Evolutionary conservation across 1,140 invertebrate genomes (phyloP).

Genomic region (Reticulitermes speratus): DNA sequence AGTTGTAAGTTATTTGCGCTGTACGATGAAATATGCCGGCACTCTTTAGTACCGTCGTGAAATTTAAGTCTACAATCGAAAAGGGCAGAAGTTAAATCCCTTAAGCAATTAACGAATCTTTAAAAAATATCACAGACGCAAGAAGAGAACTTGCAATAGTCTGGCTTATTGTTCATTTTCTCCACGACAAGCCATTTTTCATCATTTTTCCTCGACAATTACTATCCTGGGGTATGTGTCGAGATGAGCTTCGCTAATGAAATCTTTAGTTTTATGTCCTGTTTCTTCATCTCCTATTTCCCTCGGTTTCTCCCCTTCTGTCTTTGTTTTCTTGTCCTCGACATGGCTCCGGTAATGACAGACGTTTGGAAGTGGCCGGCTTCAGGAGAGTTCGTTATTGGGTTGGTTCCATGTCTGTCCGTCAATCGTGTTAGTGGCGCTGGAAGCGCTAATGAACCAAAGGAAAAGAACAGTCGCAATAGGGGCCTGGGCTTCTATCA

Average conservation of each 20-base stretch:
- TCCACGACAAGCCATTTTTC: conserved; percentile 6
- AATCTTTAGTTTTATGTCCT: conserved; percentile 4
- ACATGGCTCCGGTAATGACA: background rate
- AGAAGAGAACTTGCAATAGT: background rate
- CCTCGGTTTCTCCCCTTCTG: no score
- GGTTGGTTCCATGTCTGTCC: background rate
- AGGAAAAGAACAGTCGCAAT: background rate
- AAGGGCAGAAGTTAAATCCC: background rate
- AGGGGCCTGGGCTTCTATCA: background rate
- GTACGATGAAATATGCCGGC: no score
- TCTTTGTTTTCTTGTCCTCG: no score
- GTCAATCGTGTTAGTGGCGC: background rate
- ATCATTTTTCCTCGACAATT: conserved; percentile 2
- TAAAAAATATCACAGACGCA: background rate
- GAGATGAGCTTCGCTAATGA: background rate
- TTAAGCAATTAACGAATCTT: background rate
- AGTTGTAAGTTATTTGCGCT: no score
- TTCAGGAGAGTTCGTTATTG: background rate
- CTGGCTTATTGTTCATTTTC: background rate
- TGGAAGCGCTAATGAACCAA: background rate
- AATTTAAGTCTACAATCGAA: no score
- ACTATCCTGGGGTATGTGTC: background rate
- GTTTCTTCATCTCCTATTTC: no score
- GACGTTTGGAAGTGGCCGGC: background rate
- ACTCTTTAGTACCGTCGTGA: no score